A percentile compares a stretch with the other conserved stretches of the same genome.
Conservation (phyloP, 2,797 vertebrate species). For the Limnodromus scolopaceus region DNA sequence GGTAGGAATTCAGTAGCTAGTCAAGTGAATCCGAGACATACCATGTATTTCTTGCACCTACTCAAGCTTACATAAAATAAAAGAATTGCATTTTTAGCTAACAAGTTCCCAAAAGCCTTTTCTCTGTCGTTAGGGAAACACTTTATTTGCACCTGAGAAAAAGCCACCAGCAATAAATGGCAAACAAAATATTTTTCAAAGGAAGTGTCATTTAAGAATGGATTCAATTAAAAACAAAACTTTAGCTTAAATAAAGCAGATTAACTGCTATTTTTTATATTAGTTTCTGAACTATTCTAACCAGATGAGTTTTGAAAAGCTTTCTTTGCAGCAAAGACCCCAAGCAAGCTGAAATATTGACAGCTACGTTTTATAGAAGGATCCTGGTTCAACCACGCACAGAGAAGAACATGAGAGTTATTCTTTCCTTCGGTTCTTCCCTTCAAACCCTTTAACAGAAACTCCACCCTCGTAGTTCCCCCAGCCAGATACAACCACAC, state of each 20-base stretch:
- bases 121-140: not conserved
- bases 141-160: not conserved
- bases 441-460: not conserved
- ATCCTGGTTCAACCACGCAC: not conserved
- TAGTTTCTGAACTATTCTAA: not conserved
- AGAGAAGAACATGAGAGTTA: not conserved
- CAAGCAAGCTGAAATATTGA: not conserved
- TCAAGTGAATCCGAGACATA: not conserved
- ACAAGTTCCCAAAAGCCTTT: not conserved
- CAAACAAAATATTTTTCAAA: not conserved
- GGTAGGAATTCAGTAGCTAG: not conserved
- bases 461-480: not conserved
- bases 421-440: not conserved
- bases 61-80: not conserved
- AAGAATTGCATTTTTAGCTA: not conserved
- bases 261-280: not conserved
- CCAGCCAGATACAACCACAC: not conserved
- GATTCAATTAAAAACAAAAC: not conserved
- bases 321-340: not conserved
- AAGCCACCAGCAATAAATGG: not conserved
- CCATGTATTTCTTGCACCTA: not conserved
- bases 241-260: not conserved
- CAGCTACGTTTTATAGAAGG: not conserved
- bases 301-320: not conserved
- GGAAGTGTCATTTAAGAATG: not conserved